Percentiles rank a stretch among this genome's conserved stretches.
These are phyloP conservation scores for Tolypeutes matacus DNA, from an alignment of 2,797 vertebrate species.

Conservation along the genomic window DNA sequence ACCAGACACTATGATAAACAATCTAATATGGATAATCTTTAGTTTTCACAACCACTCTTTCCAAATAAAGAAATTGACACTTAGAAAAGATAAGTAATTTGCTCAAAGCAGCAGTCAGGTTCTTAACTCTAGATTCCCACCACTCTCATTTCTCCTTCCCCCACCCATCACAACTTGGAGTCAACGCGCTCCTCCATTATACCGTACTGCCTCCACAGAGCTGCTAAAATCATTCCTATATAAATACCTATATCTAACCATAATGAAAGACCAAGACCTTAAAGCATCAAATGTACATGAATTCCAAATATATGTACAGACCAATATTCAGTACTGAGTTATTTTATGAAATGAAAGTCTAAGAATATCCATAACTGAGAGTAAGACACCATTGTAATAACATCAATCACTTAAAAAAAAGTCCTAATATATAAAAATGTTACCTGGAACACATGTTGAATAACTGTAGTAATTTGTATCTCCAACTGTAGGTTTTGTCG, in stretches of 20 bases:
- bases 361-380: neutral
- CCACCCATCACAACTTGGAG: neutral
- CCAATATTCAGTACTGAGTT: neutral
- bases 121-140: neutral
- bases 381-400: neutral
- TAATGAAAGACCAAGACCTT: neutral
- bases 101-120: neutral
- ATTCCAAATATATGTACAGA: slow-evolving; percentile 33
- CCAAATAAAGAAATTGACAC: neutral
- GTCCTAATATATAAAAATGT: slow-evolving; percentile 35
- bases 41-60: neutral
- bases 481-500: slow-evolving; percentile 71
- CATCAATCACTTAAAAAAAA: neutral
- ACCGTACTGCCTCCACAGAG: neutral
- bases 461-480: slow-evolving; percentile 68
- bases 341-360: slow-evolving; percentile 41
- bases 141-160: neutral
- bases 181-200: neutral
- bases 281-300: neutral
- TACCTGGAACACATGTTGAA: slow-evolving; percentile 90
- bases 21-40: slow-evolving; percentile 19
- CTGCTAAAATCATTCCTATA: slow-evolving; percentile 11
- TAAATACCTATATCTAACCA: neutral
- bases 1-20: neutral
- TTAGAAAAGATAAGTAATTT: slow-evolving; percentile 32